Evolutionary conservation across 2,113 vertebrate genomes (phyloP), one percentile per base, ranked within the genome.

Genomic region (Pagrus major): DNA sequence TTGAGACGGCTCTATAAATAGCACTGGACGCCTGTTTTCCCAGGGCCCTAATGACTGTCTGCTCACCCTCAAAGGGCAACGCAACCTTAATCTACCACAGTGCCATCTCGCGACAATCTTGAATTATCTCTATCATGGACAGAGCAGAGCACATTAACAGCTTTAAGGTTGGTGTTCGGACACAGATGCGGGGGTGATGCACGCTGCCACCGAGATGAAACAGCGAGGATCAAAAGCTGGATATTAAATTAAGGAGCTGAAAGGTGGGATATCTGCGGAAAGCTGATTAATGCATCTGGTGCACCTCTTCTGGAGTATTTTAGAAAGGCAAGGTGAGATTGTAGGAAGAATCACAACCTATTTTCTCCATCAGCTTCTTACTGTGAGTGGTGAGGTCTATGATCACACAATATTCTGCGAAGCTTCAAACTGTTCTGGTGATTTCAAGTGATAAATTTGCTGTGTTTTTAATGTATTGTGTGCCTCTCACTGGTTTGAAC

Each of bases 1-100:
- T 87, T 81, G 15, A 87, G 78, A 85, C 64, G 15, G 41, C 2
- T 76, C 85, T 91, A 92, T 86, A 83, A 90, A 92, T 93, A 93
- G 85, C 65, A 21, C 25, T 0, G 37, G 20, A 61, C 8, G 51
- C 39, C 71, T 63, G 49, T 61, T 73, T 86, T 69, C 78, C 63
- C 67, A 35, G 69, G 63, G 15, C 71, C 25, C 39, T 85, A 71
- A 85, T 63, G 73, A 75, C 67, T 47, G 78, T 68, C 76, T 86
- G 83, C 78, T 90, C 88, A 86, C 76, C 75, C 81, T 90, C 88
- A 90, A 82, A 82, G 71, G 42, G 37, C 58, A 79, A 18, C 71
- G 20, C 27, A 21, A 67, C 65, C 71, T 46, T 21, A 51, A 78
- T 69, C 42, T 71, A 61, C 66, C 51, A n/a, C 44, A 71, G 75